phyloP scores from a whole-genome alignment of 2,888 invertebrate species.

The Leptinotarsa juncta region DNA sequence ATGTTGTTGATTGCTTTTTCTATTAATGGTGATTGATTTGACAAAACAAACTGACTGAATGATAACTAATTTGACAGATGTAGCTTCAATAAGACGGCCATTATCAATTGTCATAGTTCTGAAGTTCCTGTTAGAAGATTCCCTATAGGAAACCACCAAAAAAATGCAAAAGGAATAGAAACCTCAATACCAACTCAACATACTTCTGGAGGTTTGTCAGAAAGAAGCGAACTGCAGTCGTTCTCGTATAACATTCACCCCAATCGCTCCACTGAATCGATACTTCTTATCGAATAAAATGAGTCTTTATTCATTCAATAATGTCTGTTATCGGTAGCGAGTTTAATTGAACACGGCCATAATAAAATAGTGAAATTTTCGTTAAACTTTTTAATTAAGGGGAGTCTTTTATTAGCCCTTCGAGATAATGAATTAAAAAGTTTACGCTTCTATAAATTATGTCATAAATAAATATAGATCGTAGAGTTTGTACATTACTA shows the following conservation, averaged over 20 bases:
- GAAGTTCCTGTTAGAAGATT: too few species aligned
- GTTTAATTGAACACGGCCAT: slow-evolving; percentile 25
- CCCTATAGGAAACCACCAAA: too few species aligned
- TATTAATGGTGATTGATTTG: too few species aligned
- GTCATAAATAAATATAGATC: slow-evolving; percentile 2
- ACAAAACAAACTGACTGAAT: too few species aligned
- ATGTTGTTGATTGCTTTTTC: too few species aligned
- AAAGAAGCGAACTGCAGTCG: too few species aligned
- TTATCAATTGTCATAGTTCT: too few species aligned
- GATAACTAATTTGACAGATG: too few species aligned
- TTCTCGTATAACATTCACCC: background rate
- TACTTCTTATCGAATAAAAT: slow-evolving; percentile 55
- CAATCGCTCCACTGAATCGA: slow-evolving; percentile 48
- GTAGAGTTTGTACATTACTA: background rate
- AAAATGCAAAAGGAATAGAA: too few species aligned
- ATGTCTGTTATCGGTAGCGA: slow-evolving; percentile 48
- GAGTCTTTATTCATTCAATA: slow-evolving; percentile 55
- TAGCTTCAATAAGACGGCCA: too few species aligned
- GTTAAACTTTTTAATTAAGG: slow-evolving; percentile 39
- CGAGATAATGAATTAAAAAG: slow-evolving; percentile 5
- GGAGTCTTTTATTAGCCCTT: slow-evolving; percentile 17
- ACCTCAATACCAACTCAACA: too few species aligned
- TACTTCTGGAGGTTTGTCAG: too few species aligned
- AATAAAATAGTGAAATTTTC: slow-evolving; percentile 28
- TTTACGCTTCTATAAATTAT: background rate